A percentile compares a stretch with the other conserved stretches of the same genome.
These are phyloP conservation scores for Oxycera nigricornis DNA, from an alignment of 2,888 invertebrate genomes.

Conservation along the genomic window DNA sequence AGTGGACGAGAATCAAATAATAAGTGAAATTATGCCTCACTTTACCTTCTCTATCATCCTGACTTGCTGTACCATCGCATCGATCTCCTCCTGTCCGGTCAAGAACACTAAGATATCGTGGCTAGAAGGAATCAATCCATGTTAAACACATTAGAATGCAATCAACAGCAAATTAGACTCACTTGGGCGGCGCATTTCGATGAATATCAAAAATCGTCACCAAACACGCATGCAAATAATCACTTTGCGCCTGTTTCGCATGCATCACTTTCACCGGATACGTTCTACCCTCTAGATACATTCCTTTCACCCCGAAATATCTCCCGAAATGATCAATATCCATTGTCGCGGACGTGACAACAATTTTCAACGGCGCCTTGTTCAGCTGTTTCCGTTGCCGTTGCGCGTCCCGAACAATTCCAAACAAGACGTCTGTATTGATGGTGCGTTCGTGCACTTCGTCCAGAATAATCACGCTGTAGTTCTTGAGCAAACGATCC, in stretches of 20 bases:
- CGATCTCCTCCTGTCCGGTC: slow-evolving; percentile 97
- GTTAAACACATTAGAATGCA: background rate
- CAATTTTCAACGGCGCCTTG: slow-evolving; percentile 72
- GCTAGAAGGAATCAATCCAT: no score
- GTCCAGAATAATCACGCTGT: slow-evolving; percentile 86
- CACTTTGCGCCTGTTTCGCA: slow-evolving; percentile 74
- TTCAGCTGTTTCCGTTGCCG: slow-evolving; percentile 68
- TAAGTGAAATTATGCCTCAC: slow-evolving; percentile 2
- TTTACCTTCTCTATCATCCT: slow-evolving; percentile 73
- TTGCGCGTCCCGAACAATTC: slow-evolving; percentile 89
- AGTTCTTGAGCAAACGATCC: slow-evolving; percentile 77
- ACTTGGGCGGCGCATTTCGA: slow-evolving; percentile 80
- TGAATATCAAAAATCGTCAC: slow-evolving; percentile 92
- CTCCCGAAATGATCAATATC: slow-evolving; percentile 90
- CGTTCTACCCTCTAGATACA: slow-evolving; percentile 90
- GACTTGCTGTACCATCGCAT: slow-evolving; percentile 79
- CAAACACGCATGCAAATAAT: slow-evolving; percentile 83
- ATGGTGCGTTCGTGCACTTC: slow-evolving; percentile 96
- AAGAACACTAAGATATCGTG: slow-evolving; percentile 92
- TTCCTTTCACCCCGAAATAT: slow-evolving; percentile 87
- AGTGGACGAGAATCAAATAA: background rate
- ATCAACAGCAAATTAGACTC: slow-evolving; percentile 56
- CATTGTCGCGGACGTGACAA: slow-evolving; percentile 96
- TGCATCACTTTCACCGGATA: slow-evolving; percentile 81
- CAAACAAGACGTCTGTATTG: slow-evolving; percentile 92